phyloP scores from a whole-genome alignment of 2,888 invertebrate genomes.

The Calameuta filiformis region DNA sequence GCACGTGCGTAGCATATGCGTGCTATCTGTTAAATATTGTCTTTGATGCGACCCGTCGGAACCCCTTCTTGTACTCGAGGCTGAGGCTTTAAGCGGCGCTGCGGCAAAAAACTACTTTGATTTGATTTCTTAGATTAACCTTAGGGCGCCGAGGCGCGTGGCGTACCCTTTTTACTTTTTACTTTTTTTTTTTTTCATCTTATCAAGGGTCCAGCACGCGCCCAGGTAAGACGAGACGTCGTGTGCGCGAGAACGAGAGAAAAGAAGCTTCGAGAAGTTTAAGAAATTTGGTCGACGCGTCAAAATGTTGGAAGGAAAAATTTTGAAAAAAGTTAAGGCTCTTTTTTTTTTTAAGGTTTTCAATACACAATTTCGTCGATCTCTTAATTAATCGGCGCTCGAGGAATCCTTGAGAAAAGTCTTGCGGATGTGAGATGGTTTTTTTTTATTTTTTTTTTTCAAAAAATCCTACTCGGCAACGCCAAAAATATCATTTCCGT shows the following conservation, averaged over 20 bases:
- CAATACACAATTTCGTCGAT: background rate
- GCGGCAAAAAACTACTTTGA: conserved; percentile 57
- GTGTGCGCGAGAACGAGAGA: background rate
- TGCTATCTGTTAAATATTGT: conserved; percentile 60
- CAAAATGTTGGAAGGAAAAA: background rate
- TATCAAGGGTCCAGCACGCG: conserved; percentile 55
- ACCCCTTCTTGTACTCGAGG: conserved; percentile 43
- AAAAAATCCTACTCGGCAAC: background rate
- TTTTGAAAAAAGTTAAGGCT: no score
- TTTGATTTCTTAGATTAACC: conserved; percentile 63
- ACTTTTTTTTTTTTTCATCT: conserved; percentile 20
- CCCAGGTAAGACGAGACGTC: conserved; percentile 52
- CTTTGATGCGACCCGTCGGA: conserved; percentile 64
- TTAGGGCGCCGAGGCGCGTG: conserved; percentile 56
- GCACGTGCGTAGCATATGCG: conserved; percentile 65
- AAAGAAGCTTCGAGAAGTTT: background rate
- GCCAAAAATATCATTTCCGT: background rate
- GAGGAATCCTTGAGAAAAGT: background rate
- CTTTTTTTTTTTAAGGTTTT: background rate
- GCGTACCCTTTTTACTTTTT: conserved; percentile 48
- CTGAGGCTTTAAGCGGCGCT: conserved; percentile 12
- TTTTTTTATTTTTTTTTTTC: background rate
- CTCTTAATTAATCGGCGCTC: no score
- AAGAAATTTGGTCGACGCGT: background rate
- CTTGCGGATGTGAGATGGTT: background rate